These are phyloP conservation scores for Muscicapa adusta DNA, from an alignment of 2,113 vertebrate genomes.

Conservation along the genomic window DNA sequence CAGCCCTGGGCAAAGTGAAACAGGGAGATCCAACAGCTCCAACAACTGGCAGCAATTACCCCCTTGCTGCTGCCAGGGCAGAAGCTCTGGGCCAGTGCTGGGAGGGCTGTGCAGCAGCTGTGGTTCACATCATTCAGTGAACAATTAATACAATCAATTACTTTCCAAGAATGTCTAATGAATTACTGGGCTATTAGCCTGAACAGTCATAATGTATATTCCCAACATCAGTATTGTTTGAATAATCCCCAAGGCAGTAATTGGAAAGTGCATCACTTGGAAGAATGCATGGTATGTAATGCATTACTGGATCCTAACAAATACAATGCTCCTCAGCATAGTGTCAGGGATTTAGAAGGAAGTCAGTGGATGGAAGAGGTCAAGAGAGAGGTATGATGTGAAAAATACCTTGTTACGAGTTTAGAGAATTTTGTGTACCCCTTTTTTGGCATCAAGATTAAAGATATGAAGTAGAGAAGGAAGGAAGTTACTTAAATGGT, in stretches of 20 bases:
- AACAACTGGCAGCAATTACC: neutral
- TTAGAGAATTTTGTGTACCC: neutral
- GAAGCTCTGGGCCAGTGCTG: neutral
- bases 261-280: neutral
- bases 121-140: neutral
- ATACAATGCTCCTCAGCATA: neutral
- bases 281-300: neutral
- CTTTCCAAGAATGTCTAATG: constrained; percentile 28
- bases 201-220: neutral
- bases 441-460: neutral
- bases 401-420: neutral
- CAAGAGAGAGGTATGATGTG: neutral
- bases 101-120: neutral
- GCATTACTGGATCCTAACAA: neutral
- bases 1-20: neutral
- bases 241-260: constrained; percentile 13
- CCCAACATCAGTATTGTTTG: neutral
- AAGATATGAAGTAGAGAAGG: neutral
- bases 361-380: neutral
- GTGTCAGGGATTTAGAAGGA: neutral
- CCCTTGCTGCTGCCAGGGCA: fast-evolving
- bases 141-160: constrained; percentile 19
- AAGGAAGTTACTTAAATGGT: neutral
- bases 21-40: neutral
- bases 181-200: constrained; percentile 36